A percentile compares a stretch with the other conserved stretches of the same genome.
Evolutionary conservation across 2,113 vertebrate genomes (phyloP).

Genomic region (Zosterops hypoxanthus): DNA sequence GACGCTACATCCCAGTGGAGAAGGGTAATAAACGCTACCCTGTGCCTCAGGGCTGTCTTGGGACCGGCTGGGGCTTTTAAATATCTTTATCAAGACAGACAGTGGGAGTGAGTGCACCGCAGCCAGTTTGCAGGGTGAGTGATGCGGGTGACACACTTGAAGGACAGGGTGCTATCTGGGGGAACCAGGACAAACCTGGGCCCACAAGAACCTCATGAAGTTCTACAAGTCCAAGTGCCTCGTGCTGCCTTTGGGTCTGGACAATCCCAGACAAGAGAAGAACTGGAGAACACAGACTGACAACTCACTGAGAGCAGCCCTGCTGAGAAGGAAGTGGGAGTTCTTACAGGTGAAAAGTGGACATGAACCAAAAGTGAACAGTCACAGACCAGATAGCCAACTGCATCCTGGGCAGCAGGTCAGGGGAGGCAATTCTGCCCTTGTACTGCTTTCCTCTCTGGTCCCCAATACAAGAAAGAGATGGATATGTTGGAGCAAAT

Average conservation of each 20-base stretch:
- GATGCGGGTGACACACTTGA: neutral
- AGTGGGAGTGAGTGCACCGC: neutral
- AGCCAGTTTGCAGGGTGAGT: neutral
- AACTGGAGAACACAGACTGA: neutral
- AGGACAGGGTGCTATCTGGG: neutral
- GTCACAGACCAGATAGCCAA: neutral
- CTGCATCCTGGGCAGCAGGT: neutral
- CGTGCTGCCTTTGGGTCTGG: neutral
- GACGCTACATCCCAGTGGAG: accelerated
- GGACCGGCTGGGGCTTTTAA: too few species aligned
- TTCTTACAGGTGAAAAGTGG: neutral
- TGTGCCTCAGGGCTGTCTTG: too few species aligned
- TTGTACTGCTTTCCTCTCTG: neutral
- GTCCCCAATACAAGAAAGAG: neutral
- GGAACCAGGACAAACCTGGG: neutral
- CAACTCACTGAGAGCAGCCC: neutral
- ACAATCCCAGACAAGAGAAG: neutral
- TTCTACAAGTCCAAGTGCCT: neutral
- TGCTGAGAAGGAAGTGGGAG: neutral
- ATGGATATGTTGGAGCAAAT: neutral
- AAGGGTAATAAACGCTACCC: neutral
- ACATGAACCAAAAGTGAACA: neutral
- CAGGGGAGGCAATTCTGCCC: neutral
- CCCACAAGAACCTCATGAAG: neutral
- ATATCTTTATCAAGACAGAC: neutral